Evolutionary conservation across 2,113 vertebrate species (phyloP), one percentile per base, ranked within the genome.

Genomic region (Lepus timidus): DNA sequence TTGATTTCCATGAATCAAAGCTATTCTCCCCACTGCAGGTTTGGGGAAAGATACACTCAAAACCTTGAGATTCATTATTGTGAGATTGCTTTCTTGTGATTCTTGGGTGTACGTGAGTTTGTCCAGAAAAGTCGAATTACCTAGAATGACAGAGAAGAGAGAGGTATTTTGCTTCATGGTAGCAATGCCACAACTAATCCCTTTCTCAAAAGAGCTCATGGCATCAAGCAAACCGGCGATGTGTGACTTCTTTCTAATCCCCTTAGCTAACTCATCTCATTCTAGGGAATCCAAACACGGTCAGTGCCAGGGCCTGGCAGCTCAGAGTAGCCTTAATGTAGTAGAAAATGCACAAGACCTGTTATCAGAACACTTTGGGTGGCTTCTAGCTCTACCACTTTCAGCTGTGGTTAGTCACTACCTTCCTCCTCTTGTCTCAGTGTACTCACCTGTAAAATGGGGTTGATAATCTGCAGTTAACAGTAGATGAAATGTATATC

Each of bases 221-320:
- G 87, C 78, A 93, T 65, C 65, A 11, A 92, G 89, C 67, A 92
- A 82, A 90, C 87, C 76, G 55, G 87, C 13, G 6, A 83, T 0
- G 2, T 91, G 71, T 31, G 36, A 76, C 74, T 90, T 79, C 44
- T 61, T 70, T 75, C 88, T 95, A 85, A 96, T 94, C 84, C 74
- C 73, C 76, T 95, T 58, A 71, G 83, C 67, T 58, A 67, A 79
- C 67, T 93, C 68, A 6, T 55, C 86, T 95, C 65, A 79, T 88
- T 89, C 51, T 39, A 90, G 87, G 73, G 90, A 96, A 93, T 92
- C 49, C 80, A 94, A 90, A 90, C 44, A 71, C 31, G 33, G 19
- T 65, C 33, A 12, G 39, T 25, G 51, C 89, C 85, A 94, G 80
- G 29, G 62, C 22, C 9, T 80, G 85, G 75, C 44, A 92, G 65